Evolutionary conservation across 2,888 invertebrate species (phyloP).

Genomic region (Conchocele bisecta): DNA sequence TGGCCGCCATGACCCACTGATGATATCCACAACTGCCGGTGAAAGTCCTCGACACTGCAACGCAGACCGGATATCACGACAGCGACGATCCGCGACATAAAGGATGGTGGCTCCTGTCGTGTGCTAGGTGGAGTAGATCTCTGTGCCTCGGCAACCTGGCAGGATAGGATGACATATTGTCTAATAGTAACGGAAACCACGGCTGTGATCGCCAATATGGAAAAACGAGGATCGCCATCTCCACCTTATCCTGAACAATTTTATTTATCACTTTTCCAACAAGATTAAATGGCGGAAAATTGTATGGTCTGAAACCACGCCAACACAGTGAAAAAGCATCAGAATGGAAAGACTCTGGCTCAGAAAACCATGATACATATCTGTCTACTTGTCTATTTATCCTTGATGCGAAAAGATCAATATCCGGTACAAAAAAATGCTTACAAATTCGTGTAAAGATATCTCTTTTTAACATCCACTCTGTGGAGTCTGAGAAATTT

Average conservation of each 20-base stretch:
- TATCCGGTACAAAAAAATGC: constrained; percentile 37
- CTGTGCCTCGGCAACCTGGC: constrained; percentile 42
- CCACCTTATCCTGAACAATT: constrained; percentile 20
- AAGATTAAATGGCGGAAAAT: constrained; percentile 40
- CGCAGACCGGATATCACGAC: constrained; percentile 33
- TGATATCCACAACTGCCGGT: constrained; percentile 16
- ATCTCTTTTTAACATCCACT: constrained; percentile 35
- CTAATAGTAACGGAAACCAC: constrained; percentile 42
- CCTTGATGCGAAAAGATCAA: constrained; percentile 47
- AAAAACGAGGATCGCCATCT: constrained; percentile 23
- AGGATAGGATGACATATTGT: constrained; percentile 29
- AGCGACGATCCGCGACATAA: constrained; percentile 9
- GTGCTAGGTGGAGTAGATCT: constrained; percentile 23
- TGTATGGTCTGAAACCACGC: constrained; percentile 37
- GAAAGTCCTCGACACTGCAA: constrained; percentile 34
- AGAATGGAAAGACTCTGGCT: constrained; percentile 20
- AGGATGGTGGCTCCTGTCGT: constrained; percentile 30
- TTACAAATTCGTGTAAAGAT: constrained; percentile 23
- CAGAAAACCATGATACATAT: constrained; percentile 37
- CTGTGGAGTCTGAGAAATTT: constrained; percentile 32
- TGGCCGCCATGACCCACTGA: constrained; percentile 19
- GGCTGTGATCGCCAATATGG: constrained; percentile 41
- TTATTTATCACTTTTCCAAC: constrained; percentile 24
- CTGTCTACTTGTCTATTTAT: constrained; percentile 23
- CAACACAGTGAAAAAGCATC: constrained; percentile 42